Evolutionary conservation across 2,888 invertebrate species (phyloP), one percentile per base, ranked within the genome.

Genomic region (Tolmerus cingulatus): DNA sequence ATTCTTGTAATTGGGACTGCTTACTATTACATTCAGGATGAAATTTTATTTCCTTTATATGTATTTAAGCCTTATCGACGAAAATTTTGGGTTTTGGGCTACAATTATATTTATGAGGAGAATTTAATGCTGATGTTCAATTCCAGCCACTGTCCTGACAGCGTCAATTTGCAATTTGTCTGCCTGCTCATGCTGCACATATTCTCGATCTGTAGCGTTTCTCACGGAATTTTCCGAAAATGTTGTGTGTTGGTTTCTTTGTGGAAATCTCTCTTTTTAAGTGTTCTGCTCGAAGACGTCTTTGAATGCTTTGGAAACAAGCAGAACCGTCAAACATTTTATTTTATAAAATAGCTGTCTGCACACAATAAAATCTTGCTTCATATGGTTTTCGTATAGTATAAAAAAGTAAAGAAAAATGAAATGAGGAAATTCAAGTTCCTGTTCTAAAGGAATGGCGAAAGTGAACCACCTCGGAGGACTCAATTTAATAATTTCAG

Each of bases 401-500:
- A 12, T 66, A 66, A 23, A 23, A 57, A 14, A 23, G 5, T 19
- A n/a, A 55, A 23, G 12, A 66, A 66, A 19, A 16, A 16, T 9
- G 23, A 19, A 16, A 16, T 12, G 14, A n/a, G 27, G 27, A 23
- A 66, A 23, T 57, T 57, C 66, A 66, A 23, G 66, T 66, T 66
- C 27, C 27, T 19, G 8, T 57, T 57, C 12, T 9, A 57, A n/a
- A 19, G 16, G 19, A 57, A 51, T 16, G 51, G 19, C n/a, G n/a
- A 19, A 66, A 66, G 19, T 12, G 66, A 66, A 57, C 51, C 46
- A 46, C 55, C 79, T 51, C 51, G 40, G 34, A 79, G 16, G 23
- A 79, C 27, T 79, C 79, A 79, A 79, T 79, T 79, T 51, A 51
- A 79, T 51, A 79, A 79, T 79, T 79, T 79, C 19, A 16, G 19